Percentiles rank a stretch among this genome's conserved stretches.
phyloP scores from a whole-genome alignment of 2,888 invertebrate species.

The Euclidia mi region DNA sequence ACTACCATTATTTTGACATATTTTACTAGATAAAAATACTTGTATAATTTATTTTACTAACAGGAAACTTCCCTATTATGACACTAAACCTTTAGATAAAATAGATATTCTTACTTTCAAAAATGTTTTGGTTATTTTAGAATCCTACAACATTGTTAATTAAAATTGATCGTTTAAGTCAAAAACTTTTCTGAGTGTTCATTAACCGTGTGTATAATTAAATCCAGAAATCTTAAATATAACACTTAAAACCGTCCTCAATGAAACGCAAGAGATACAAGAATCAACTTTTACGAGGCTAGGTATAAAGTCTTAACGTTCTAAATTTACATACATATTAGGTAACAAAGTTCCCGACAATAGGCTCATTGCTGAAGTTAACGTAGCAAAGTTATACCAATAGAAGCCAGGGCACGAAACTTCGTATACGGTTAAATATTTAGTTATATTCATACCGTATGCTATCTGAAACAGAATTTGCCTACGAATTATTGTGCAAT shows the following conservation, averaged over 20 bases:
- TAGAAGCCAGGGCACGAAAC: conserved; percentile 24
- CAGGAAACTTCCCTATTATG: no score
- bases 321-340: conserved; percentile 54
- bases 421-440: conserved; percentile 43
- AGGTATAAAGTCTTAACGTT: conserved; percentile 11
- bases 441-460: conserved; percentile 39
- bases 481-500: conserved; percentile 40
- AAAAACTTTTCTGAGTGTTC: no score
- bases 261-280: conserved; percentile 5
- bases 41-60: no score
- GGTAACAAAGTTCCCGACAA: conserved; percentile 37
- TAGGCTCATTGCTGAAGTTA: conserved; percentile 27
- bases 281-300: conserved; percentile 3
- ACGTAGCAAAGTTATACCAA: conserved; percentile 35
- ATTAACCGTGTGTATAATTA: background rate
- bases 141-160: no score
- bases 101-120: no score
- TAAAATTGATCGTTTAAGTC: no score
- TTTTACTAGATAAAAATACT: no score
- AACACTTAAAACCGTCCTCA: background rate
- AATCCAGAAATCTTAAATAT: background rate
- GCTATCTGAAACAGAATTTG: conserved; percentile 47
- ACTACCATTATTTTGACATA: no score
- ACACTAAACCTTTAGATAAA: no score
- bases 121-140: no score